Evolutionary conservation across 2,888 invertebrate species (phyloP).

Genomic region (Zelleria hepariella): DNA sequence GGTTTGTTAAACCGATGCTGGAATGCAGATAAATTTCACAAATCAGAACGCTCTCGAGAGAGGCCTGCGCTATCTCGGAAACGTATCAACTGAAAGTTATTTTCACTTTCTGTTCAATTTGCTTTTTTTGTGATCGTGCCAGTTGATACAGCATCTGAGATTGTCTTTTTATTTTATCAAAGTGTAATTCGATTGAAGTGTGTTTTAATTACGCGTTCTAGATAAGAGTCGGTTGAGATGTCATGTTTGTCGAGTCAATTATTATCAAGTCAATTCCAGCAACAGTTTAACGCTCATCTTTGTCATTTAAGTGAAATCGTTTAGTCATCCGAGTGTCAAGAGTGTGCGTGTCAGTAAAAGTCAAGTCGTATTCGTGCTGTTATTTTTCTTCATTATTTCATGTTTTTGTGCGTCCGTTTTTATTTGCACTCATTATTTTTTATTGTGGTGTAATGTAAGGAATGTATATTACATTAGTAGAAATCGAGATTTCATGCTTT

Average conservation of each 20-base stretch:
- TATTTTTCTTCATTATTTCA: neutral
- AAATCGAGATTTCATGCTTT: constrained; percentile 5
- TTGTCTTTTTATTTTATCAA: constrained; percentile 1
- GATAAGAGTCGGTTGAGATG: neutral
- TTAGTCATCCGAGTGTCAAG: neutral
- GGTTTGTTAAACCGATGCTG: constrained; percentile 66
- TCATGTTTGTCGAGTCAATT: constrained; percentile 6
- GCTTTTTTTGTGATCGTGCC: neutral
- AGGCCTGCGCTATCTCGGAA: neutral
- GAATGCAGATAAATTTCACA: constrained; percentile 43
- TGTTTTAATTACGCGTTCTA: neutral
- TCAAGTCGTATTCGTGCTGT: constrained; percentile 8
- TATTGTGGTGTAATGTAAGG: neutral
- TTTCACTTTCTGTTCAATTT: neutral
- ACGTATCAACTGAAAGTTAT: neutral
- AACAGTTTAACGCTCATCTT: constrained; percentile 12
- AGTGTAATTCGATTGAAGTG: neutral
- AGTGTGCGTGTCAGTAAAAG: constrained; percentile 6
- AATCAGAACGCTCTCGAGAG: neutral
- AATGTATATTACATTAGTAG: constrained; percentile 1
- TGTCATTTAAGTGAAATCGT: constrained; percentile 1
- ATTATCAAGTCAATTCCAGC: constrained; percentile 13
- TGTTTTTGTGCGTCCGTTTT: neutral
- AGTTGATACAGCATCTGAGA: neutral
- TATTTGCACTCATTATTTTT: neutral